Conservation (phyloP, 1,140 invertebrate genomes). For the Hetaerina americana region DNA sequence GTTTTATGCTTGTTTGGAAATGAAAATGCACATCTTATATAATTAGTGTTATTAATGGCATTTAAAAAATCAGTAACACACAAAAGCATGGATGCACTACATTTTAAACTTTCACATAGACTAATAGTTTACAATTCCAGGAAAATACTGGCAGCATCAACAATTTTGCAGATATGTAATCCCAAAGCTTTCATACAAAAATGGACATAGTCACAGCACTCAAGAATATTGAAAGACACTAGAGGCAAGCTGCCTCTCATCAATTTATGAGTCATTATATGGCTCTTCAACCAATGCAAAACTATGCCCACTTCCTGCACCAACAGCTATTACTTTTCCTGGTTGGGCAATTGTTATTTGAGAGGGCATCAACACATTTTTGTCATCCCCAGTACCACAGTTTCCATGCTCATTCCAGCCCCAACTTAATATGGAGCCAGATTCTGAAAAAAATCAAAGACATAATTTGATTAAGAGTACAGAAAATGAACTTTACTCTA, state of each 20-base stretch:
- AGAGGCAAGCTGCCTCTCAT: not conserved
- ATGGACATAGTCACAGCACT: not conserved
- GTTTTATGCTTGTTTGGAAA: too few species aligned
- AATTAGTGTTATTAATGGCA: too few species aligned
- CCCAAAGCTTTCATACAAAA: too few species aligned
- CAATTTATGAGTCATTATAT: not conserved
- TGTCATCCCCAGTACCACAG: conserved; percentile 55
- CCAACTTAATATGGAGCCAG: conserved; percentile 56
- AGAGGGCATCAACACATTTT: conserved; percentile 39
- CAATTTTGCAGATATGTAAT: too few species aligned
- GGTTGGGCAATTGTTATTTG: conserved; percentile 24
- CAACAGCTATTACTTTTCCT: conserved; percentile 27
- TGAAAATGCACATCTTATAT: too few species aligned
- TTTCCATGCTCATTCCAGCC: conserved; percentile 88
- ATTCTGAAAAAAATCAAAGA: conserved; percentile 33
- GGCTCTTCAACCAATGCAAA: conserved; percentile 34
- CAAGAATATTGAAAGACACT: not conserved
- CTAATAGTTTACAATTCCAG: too few species aligned
- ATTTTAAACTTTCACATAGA: too few species aligned
- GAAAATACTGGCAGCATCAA: too few species aligned
- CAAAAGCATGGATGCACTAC: too few species aligned
- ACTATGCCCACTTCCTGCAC: conserved; percentile 39
- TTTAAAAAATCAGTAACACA: too few species aligned
- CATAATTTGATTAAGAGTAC: too few species aligned
- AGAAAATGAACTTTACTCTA: too few species aligned